These are phyloP conservation scores for Rhineura floridana DNA, from an alignment of 2,113 vertebrate genomes.

Conservation along the genomic window DNA sequence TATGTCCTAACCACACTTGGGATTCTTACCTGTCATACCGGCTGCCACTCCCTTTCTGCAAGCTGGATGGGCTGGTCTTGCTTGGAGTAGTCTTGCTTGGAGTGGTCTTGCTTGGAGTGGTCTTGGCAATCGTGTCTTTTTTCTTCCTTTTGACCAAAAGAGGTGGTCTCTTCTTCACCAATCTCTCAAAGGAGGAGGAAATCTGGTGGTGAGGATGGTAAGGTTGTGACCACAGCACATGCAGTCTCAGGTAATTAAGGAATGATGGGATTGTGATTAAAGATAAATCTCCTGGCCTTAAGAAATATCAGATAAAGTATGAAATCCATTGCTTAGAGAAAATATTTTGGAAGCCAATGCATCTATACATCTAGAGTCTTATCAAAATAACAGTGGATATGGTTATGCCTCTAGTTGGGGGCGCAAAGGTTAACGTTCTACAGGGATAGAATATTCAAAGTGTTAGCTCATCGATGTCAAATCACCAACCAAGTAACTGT, in stretches of 20 bases:
- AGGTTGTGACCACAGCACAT: background rate
- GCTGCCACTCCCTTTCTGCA: background rate
- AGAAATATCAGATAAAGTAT: background rate
- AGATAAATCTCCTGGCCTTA: background rate
- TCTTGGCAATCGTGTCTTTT: background rate
- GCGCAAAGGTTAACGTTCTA: background rate
- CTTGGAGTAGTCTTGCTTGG: accelerated
- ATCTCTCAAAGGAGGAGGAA: background rate
- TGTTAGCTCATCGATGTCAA: background rate
- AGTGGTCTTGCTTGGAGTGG: accelerated
- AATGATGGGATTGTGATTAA: background rate
- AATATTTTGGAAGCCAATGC: background rate
- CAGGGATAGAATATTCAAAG: background rate
- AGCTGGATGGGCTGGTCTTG: background rate
- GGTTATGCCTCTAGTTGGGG: background rate
- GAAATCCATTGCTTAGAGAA: background rate
- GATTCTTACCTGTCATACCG: background rate
- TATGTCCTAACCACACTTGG: no score
- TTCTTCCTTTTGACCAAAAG: background rate
- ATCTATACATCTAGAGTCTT: no score
- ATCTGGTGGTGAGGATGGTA: background rate
- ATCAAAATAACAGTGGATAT: background rate
- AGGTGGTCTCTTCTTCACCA: background rate
- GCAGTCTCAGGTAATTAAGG: background rate
- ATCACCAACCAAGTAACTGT: background rate